A percentile compares a stretch with the other conserved stretches of the same genome.
Evolutionary conservation across 53 echinoderm and acorn worm genomes (phyloP).

Genomic region (Zoroaster sp.): DNA sequence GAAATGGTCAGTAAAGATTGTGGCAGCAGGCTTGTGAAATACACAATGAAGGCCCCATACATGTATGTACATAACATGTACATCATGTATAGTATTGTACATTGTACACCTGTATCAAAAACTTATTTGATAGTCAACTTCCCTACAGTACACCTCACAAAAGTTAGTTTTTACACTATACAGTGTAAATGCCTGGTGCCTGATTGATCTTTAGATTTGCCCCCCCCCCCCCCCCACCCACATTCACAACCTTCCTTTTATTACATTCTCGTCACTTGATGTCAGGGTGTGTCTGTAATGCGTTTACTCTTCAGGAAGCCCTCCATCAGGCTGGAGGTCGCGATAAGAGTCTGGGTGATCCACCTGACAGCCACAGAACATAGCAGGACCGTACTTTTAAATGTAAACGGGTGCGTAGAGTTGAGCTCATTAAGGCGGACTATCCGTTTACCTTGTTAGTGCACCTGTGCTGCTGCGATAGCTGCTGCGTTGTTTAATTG

Average conservation of each 20-base stretch:
- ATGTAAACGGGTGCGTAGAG: background rate
- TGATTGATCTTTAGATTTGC: background rate
- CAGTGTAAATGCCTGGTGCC: background rate
- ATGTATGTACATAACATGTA: too few species aligned
- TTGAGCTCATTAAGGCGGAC: background rate
- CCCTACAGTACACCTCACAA: too few species aligned
- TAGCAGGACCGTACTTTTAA: background rate
- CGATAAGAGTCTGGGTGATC: background rate
- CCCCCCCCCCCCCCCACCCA: background rate
- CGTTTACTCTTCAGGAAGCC: slow-evolving; percentile 6
- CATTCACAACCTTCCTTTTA: slow-evolving; percentile 17
- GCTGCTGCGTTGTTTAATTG: slow-evolving; percentile 21
- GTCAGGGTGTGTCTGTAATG: slow-evolving; percentile 12
- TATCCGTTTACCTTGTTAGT: slow-evolving; percentile 10
- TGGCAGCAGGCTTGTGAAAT: too few species aligned
- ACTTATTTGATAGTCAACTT: too few species aligned
- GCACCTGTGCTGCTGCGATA: slow-evolving; percentile 8
- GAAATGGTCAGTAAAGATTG: too few species aligned
- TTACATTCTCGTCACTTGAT: background rate
- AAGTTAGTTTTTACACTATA: too few species aligned
- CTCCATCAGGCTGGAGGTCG: slow-evolving; percentile 1
- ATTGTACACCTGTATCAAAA: too few species aligned
- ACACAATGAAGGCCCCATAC: too few species aligned
- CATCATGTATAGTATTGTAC: too few species aligned
- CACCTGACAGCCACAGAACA: background rate